These are phyloP conservation scores for Oryzias celebensis DNA, from an alignment of 2,113 vertebrate genomes.

Conservation along the genomic window DNA sequence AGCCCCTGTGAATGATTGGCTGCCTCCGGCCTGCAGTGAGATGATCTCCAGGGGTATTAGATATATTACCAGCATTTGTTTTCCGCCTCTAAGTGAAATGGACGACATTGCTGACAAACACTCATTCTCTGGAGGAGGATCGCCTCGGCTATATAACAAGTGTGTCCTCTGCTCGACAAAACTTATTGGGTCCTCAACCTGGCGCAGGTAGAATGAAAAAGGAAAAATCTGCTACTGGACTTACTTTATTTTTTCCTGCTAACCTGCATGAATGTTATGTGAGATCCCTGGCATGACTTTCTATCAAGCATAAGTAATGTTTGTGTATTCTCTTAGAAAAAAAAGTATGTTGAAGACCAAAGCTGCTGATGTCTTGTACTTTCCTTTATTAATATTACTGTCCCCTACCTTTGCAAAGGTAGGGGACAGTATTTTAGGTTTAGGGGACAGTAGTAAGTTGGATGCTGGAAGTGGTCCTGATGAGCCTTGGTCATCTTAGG, in stretches of 20 bases:
- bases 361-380: neutral
- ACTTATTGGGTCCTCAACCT: constrained; percentile 51
- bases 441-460: no score
- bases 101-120: constrained; percentile 62
- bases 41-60: constrained; percentile 69
- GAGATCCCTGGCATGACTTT: constrained; percentile 18
- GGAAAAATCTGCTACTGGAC: constrained; percentile 33
- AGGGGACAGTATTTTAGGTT: no score
- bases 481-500: no score
- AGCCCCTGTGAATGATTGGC: constrained; percentile 62
- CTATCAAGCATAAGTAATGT: constrained; percentile 8
- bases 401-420: no score
- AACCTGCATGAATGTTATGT: constrained; percentile 27
- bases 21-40: constrained; percentile 54
- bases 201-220: constrained; percentile 15
- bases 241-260: constrained; percentile 35
- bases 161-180: constrained; percentile 52
- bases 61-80: constrained; percentile 79
- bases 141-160: constrained; percentile 58
- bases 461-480: no score
- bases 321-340: neutral
- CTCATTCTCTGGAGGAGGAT: constrained; percentile 62
- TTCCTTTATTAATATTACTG: neutral
- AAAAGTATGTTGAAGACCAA: neutral
- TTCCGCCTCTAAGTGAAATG: constrained; percentile 64